Percentiles rank a stretch among this genome's conserved stretches.
phyloP scores from a whole-genome alignment of 2,797 vertebrate species.

The Eurystomus glaucurus region DNA sequence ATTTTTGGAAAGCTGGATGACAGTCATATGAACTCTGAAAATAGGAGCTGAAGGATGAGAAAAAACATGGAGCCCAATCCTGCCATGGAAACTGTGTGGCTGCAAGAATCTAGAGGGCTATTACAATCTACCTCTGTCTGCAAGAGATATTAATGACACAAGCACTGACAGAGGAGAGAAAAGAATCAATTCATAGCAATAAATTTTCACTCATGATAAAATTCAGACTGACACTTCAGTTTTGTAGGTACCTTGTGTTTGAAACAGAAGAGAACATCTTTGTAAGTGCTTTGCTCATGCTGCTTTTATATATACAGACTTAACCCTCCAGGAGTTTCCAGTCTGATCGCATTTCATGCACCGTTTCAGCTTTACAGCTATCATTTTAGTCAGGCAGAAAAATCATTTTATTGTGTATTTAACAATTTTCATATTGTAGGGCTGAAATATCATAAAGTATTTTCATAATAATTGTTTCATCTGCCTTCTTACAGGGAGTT shows the following conservation, averaged over 20 bases:
- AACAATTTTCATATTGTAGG: not conserved
- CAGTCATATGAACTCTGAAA: conserved; percentile 60
- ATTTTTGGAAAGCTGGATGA: conserved; percentile 35
- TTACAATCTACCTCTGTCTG: conserved; percentile 25
- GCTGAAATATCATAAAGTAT: not conserved
- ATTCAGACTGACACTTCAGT: not conserved
- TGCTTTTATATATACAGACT: not conserved
- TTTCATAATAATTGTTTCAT: not conserved
- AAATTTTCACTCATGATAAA: not conserved
- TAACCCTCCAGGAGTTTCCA: conserved; percentile 30
- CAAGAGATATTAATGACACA: conserved; percentile 18
- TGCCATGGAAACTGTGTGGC: conserved; percentile 31
- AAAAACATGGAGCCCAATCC: not conserved
- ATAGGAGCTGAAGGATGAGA: conserved; percentile 20
- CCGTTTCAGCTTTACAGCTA: conserved; percentile 29
- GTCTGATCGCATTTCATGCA: conserved; percentile 42
- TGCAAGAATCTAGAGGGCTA: not conserved
- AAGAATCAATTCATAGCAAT: not conserved
- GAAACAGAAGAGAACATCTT: not conserved
- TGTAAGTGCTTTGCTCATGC: not conserved
- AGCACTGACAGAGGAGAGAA: not conserved
- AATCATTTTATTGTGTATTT: not conserved
- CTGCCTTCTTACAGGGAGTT: not conserved
- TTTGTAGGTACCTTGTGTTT: not conserved
- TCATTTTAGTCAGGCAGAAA: conserved; percentile 5